phyloP scores from a whole-genome alignment of 2,797 vertebrate genomes.

The Synaphobranchus kaupii region DNA sequence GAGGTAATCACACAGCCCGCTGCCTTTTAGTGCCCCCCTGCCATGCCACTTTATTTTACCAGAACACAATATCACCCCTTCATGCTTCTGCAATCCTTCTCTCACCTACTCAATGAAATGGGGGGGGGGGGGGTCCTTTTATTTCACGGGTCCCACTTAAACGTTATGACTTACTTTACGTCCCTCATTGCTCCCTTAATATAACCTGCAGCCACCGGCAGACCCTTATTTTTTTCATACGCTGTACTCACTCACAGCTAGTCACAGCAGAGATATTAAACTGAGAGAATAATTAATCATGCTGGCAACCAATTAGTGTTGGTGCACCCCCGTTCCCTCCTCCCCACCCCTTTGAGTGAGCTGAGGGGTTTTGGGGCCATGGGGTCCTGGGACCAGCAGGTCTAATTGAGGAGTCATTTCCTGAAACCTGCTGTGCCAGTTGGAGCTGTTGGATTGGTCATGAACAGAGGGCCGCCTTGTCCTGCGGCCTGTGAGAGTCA shows the following conservation, averaged over 20 bases:
- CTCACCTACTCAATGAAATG: background rate
- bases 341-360: background rate
- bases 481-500: conserved; percentile 35
- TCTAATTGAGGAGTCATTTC: conserved; percentile 54
- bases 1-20: background rate
- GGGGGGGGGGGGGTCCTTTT: background rate
- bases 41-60: background rate
- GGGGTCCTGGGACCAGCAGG: conserved; percentile 37
- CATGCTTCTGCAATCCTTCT: background rate
- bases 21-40: background rate
- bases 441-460: background rate
- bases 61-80: conserved; percentile 15
- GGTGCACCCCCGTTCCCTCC: conserved; percentile 30
- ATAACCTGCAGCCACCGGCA: conserved; percentile 27
- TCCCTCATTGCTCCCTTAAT: conserved; percentile 48
- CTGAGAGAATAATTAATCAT: conserved; percentile 53
- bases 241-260: conserved; percentile 2
- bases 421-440: conserved; percentile 1
- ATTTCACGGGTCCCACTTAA: conserved; percentile 40
- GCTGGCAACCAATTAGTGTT: conserved; percentile 52
- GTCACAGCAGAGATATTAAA: conserved; percentile 49
- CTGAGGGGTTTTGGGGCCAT: conserved; percentile 19
- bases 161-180: conserved; percentile 40
- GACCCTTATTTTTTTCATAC: conserved; percentile 16
- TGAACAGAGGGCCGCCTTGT: background rate